Evolutionary conservation across 64 coral and sea anemone genomes (phyloP).

Genomic region (Montipora capricornis): DNA sequence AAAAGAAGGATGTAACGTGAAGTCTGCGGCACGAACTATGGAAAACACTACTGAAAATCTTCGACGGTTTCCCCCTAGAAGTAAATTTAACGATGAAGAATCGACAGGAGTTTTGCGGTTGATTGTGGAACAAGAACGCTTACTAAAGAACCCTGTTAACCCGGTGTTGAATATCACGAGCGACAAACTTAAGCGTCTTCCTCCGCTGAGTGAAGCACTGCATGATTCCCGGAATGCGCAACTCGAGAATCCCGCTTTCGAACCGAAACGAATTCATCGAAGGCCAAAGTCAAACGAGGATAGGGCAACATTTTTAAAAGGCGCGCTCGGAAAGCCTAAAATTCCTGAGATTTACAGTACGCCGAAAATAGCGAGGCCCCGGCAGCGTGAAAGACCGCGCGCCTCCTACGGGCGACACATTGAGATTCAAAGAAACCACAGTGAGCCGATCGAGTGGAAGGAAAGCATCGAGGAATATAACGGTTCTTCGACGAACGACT

Average conservation of each 20-base stretch:
- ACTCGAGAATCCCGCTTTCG: not conserved
- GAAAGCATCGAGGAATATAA: not conserved
- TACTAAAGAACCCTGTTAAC: constrained; percentile 80
- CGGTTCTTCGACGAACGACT: not conserved
- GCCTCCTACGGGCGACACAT: constrained; percentile 68
- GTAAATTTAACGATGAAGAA: constrained; percentile 97
- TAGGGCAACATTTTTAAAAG: constrained; percentile 83
- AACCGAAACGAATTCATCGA: constrained; percentile 44
- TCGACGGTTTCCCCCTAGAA: constrained; percentile 77
- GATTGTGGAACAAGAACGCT: constrained; percentile 86
- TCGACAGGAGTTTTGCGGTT: constrained; percentile 84
- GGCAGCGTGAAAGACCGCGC: constrained; percentile 69
- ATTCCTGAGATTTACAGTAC: constrained; percentile 90
- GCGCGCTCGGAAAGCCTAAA: constrained; percentile 60
- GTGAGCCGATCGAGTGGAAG: not conserved
- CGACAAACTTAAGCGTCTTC: constrained; percentile 75
- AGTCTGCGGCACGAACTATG: constrained; percentile 14
- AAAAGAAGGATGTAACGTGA: not conserved
- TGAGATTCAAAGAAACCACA: not conserved
- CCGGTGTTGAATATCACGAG: constrained; percentile 80
- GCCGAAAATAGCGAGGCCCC: constrained; percentile 78
- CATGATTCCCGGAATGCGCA: constrained; percentile 13
- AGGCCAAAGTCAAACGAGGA: constrained; percentile 34
- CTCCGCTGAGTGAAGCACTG: constrained; percentile 55
- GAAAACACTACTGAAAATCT: constrained; percentile 74